Evolutionary conservation across 2,113 vertebrate genomes (phyloP).

Genomic region (Chionis minor): DNA sequence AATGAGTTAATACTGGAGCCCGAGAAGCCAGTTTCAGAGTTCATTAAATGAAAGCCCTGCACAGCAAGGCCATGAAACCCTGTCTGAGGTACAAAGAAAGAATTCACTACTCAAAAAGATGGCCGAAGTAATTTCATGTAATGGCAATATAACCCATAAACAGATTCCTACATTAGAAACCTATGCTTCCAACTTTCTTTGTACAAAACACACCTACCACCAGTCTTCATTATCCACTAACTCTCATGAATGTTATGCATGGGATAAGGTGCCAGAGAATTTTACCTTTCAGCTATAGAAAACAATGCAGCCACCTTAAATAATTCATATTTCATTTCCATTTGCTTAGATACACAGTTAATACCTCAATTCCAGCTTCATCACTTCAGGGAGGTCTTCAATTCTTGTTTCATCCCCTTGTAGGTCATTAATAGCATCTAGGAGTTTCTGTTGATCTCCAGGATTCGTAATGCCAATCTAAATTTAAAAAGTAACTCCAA

Average conservation of each 20-base stretch:
- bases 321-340: neutral
- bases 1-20: neutral
- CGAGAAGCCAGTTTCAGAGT: neutral
- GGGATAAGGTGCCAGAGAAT: neutral
- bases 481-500: constrained; percentile 11
- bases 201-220: neutral
- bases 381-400: constrained; percentile 72
- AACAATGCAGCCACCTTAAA: neutral
- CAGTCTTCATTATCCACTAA: neutral
- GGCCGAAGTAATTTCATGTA: neutral
- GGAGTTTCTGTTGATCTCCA: constrained; percentile 83
- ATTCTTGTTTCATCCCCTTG: constrained; percentile 81
- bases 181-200: neutral
- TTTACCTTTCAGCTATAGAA: neutral
- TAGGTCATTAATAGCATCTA: constrained; percentile 80
- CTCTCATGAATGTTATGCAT: neutral
- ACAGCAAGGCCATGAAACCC: neutral
- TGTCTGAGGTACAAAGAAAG: neutral
- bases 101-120: neutral
- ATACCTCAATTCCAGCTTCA: constrained; percentile 82
- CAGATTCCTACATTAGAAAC: neutral
- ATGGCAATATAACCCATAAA: neutral
- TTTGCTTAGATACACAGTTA: neutral
- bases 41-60: neutral
- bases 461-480: constrained; percentile 85